Base-by-base conservation (phyloP, 2,888 invertebrate species). In the Diplazon laetatorius region DNA sequence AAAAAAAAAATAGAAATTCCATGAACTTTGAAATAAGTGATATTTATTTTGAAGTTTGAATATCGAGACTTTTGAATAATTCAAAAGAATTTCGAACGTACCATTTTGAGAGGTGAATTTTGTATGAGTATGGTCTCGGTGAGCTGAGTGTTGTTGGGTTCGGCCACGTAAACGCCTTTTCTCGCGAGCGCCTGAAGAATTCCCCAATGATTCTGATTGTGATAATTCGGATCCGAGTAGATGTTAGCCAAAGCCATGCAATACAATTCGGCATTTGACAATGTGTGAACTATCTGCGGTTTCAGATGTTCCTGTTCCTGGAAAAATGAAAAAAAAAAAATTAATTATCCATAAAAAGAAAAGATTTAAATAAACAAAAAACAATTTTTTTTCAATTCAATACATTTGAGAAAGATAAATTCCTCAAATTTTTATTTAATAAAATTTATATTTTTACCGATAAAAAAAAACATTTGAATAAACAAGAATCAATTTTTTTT, bases 81-180 rank as follows among this genome's bases (percentile, higher is more conserved):
- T 30, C 6, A 14, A 8, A 2, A 30, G 16, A 35, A 35, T 1
- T 14, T 14, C 30, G 30, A 9, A 16, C 35, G 8, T 92, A 97
- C 98, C 95, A 98, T 95, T 93, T 96, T 95, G 83, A 98, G 94
- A 84, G 98, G 98, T 91, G 97, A 97, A 83, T 97, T 98, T 93
- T 98, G 98, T 91, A 98, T 97, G 87, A 99, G 95, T 87, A 97
- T 96, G 78, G 98, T 98, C 93, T 98, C 98, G 48, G 98, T 98
- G 91, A 98, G 95, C 89, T 96, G 96, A 88, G 95, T 94, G 91
- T 97, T 97, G 76, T 95, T 94, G 78, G 96, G 94, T 91, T 97
- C 97, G 74, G 94, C 93, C 82, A 97, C 95, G 88, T 95, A 96
- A 76, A 98, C 95, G 80, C 98, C 98, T 92, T 98, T 98, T 89